phyloP scores from a whole-genome alignment of 2,888 invertebrate genomes.

The Phragmatobia fuliginosa region DNA sequence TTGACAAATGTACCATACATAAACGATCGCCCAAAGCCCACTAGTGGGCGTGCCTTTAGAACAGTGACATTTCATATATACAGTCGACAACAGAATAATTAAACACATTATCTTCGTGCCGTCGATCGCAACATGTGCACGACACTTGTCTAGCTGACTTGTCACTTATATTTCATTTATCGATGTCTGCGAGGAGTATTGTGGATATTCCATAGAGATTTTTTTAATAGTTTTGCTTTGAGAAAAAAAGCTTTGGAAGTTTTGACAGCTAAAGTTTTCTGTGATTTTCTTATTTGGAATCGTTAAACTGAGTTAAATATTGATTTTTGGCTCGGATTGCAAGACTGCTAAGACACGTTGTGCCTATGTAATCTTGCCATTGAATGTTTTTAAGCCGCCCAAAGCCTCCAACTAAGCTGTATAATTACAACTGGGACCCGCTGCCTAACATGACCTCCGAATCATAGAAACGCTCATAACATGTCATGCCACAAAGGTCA shows the following conservation, averaged over 20 bases:
- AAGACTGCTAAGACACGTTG: too few relatives aligned
- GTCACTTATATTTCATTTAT: slow-evolving; percentile 61
- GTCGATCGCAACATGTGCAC: slow-evolving; percentile 52
- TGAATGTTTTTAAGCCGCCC: too few relatives aligned
- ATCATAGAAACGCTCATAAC: too few relatives aligned
- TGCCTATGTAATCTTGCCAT: too few relatives aligned
- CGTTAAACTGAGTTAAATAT: background rate
- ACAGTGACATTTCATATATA: slow-evolving; percentile 10
- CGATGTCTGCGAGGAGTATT: slow-evolving; percentile 32
- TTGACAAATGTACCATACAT: background rate
- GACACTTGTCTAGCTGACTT: slow-evolving; percentile 57
- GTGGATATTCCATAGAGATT: slow-evolving; percentile 32
- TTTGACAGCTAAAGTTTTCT: background rate
- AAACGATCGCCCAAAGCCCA: slow-evolving; percentile 2
- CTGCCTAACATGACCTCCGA: too few relatives aligned
- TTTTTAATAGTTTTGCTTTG: background rate
- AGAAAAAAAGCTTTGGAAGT: background rate
- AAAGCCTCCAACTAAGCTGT: too few relatives aligned
- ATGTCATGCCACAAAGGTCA: too few relatives aligned
- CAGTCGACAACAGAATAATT: slow-evolving; percentile 7
- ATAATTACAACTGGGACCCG: too few relatives aligned
- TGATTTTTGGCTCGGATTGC: too few relatives aligned
- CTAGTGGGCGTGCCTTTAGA: background rate
- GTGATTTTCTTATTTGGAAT: background rate
- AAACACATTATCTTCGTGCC: slow-evolving; percentile 3